Percentiles rank a stretch among this genome's conserved stretches.
Evolutionary conservation across 1,140 invertebrate species (phyloP).

Genomic region (Chlorops oryzae): DNA sequence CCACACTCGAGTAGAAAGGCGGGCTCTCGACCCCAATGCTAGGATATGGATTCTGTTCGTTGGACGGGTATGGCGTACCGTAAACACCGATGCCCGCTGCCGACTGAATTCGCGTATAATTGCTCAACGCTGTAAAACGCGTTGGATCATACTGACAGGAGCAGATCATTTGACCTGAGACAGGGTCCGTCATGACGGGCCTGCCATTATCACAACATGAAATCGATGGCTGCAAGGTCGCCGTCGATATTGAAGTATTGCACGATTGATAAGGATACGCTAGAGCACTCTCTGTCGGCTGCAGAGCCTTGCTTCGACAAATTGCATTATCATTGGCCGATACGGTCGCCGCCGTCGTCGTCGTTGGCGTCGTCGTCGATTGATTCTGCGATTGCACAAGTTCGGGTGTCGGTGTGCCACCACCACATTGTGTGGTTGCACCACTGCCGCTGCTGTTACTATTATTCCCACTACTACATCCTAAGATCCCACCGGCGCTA

Average conservation of each 20-base stretch:
- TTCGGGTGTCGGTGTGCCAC: too few relatives aligned
- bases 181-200: slow-evolving; percentile 88
- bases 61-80: slow-evolving; percentile 74
- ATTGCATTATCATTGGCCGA: slow-evolving; percentile 6
- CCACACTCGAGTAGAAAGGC: slow-evolving; percentile 69
- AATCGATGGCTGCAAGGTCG: slow-evolving; percentile 26
- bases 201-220: slow-evolving; percentile 90
- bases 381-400: too few relatives aligned
- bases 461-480: too few relatives aligned
- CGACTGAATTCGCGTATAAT: slow-evolving; percentile 65
- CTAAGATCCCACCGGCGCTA: too few relatives aligned
- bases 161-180: slow-evolving; percentile 89
- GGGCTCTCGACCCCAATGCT: slow-evolving; percentile 88
- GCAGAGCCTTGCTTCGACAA: slow-evolving; percentile 19
- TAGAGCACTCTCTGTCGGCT: slow-evolving; percentile 44
- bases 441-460: too few relatives aligned
- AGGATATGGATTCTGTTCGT: slow-evolving; percentile 85
- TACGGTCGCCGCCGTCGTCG: slow-evolving; percentile 4
- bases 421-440: too few relatives aligned
- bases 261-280: slow-evolving; percentile 32
- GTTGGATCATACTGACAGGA: slow-evolving; percentile 91
- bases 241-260: slow-evolving; percentile 17
- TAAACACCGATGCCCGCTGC: slow-evolving; percentile 61
- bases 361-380: too few relatives aligned
- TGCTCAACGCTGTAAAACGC: slow-evolving; percentile 62